These are phyloP conservation scores for Melanitta fusca DNA, from an alignment of 2,797 vertebrate species.

Conservation along the genomic window DNA sequence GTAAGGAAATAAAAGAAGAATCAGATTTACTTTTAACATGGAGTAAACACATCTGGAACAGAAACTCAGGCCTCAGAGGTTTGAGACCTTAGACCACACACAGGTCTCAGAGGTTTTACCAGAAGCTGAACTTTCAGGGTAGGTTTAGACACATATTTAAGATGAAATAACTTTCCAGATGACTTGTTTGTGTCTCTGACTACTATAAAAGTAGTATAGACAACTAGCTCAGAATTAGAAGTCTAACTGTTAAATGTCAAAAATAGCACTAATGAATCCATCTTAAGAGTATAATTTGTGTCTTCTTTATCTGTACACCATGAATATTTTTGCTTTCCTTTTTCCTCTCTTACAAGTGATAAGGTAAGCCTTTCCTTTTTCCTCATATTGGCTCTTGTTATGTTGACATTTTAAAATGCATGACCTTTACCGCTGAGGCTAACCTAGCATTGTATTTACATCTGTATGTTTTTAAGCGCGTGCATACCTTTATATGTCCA, in stretches of 20 bases:
- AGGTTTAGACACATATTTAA: background rate
- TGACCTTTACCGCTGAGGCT: background rate
- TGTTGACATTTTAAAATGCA: background rate
- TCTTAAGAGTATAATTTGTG: background rate
- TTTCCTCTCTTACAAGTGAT: background rate
- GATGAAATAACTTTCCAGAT: background rate
- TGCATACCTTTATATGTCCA: background rate
- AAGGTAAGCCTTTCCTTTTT: background rate
- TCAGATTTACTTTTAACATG: background rate
- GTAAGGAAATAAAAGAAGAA: background rate
- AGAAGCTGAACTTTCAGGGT: background rate
- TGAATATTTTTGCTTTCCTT: background rate
- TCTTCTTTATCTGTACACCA: background rate
- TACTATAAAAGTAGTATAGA: background rate
- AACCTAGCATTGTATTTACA: background rate
- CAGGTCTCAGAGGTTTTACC: background rate
- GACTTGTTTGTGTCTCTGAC: background rate
- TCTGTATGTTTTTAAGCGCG: background rate
- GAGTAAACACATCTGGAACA: background rate
- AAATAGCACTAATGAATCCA: background rate
- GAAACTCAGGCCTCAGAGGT: background rate
- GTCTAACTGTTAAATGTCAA: background rate
- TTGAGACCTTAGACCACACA: rapidly evolving
- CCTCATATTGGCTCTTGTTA: background rate
- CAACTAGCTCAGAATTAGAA: background rate